Conservation (phyloP, 1,140 invertebrate genomes). For the Papilio helenus region DNA sequence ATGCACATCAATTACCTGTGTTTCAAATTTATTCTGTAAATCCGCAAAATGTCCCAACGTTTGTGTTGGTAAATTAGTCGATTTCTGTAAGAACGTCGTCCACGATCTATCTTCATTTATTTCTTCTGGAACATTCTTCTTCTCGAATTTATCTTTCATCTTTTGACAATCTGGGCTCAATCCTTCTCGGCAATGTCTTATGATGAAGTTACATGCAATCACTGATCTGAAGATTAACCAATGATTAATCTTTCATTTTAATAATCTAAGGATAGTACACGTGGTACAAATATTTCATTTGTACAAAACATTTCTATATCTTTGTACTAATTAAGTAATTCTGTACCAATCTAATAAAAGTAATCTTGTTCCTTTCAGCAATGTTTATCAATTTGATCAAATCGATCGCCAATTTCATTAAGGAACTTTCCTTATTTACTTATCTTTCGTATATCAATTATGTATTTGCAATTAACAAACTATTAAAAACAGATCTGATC, state of each 20-base stretch:
- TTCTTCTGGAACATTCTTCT: slow-evolving; percentile 77
- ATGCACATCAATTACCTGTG: slow-evolving; percentile 52
- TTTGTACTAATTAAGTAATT: background rate
- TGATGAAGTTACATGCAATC: too few species aligned
- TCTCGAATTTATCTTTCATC: slow-evolving; percentile 85
- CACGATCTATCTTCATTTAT: slow-evolving; percentile 84
- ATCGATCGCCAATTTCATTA: background rate
- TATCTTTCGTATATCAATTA: background rate
- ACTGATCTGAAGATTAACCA: too few species aligned
- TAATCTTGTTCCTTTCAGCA: background rate
- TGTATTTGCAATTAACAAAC: too few species aligned
- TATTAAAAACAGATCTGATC: background rate
- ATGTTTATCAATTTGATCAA: background rate
- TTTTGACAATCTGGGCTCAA: slow-evolving; percentile 87
- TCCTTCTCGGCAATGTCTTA: slow-evolving; percentile 50
- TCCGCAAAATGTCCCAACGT: slow-evolving; percentile 65
- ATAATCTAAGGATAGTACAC: too few species aligned
- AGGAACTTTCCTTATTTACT: background rate
- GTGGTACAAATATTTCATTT: background rate
- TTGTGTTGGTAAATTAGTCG: slow-evolving; percentile 84
- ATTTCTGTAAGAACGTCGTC: slow-evolving; percentile 89
- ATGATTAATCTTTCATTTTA: too few species aligned
- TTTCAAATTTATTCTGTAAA: slow-evolving; percentile 47
- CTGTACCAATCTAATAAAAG: background rate
- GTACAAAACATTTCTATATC: background rate